Conservation (phyloP, 2,888 invertebrate genomes). For the Hemistola chrysoprasaria region DNA sequence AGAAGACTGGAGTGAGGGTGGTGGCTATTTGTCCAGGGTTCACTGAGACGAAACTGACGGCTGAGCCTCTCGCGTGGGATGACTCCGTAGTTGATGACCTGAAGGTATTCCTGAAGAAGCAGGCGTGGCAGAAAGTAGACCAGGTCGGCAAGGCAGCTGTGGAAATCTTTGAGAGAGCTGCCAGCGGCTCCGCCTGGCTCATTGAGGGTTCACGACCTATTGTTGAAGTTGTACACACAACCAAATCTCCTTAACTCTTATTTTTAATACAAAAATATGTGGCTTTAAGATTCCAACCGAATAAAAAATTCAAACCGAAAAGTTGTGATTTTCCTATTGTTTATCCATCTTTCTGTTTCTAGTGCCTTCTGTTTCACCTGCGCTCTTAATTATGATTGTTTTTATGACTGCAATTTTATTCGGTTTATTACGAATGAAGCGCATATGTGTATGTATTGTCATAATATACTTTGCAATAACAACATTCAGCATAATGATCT, state of each 20-base stretch:
- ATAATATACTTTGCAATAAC: no score
- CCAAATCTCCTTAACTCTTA: conserved; percentile 12
- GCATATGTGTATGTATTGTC: no score
- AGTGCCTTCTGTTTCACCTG: no score
- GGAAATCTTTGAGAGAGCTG: conserved; percentile 55
- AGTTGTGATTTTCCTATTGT: no score
- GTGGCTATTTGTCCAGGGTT: conserved; percentile 76
- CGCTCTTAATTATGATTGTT: no score
- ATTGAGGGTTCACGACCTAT: conserved; percentile 65
- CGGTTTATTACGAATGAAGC: no score
- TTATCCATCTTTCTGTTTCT: no score
- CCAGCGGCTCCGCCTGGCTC: conserved; percentile 78
- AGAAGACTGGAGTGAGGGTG: conserved; percentile 72
- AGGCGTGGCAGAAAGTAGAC: conserved; percentile 49
- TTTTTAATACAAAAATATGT: background rate
- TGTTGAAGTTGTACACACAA: conserved; percentile 30
- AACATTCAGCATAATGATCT: no score
- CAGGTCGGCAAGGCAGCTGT: conserved; percentile 49
- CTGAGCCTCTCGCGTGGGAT: conserved; percentile 25
- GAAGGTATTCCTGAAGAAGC: conserved; percentile 29
- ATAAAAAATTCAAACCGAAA: no score
- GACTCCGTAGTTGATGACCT: conserved; percentile 31
- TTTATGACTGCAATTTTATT: no score
- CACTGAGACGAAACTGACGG: conserved; percentile 56
- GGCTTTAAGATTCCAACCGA: no score